Evolutionary conservation across 2,113 vertebrate species (phyloP).

Genomic region (Petrocephalus microphthalmus): DNA sequence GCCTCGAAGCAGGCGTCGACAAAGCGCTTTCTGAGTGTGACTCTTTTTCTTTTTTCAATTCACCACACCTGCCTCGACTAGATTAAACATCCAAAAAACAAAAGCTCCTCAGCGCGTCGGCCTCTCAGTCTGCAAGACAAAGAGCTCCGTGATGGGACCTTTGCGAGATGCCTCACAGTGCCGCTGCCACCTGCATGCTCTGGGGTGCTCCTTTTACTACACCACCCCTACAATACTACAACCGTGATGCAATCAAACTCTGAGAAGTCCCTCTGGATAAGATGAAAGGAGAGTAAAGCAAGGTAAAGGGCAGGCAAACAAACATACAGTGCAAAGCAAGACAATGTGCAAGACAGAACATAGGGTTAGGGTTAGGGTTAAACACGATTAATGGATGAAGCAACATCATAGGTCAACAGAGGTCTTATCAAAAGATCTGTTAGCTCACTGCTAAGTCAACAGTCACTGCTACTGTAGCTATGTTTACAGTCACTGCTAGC

Average conservation of each 20-base stretch:
- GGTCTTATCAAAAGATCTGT: neutral
- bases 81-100: slow-evolving; percentile 8
- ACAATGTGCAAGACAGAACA: neutral
- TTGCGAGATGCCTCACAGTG: neutral
- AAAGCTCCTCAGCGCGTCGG: neutral
- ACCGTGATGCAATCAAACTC: neutral
- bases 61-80: neutral
- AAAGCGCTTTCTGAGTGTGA: neutral
- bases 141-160: neutral
- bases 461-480: no score
- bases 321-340: neutral
- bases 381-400: neutral
- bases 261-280: neutral
- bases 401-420: neutral
- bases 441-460: neutral
- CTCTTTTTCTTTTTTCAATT: slow-evolving; percentile 7
- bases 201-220: neutral
- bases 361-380: no score
- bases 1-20: neutral
- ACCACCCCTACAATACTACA: neutral
- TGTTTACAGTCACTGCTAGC: neutral
- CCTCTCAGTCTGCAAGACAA: neutral
- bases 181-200: neutral
- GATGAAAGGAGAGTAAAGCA: neutral
- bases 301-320: neutral